phyloP scores from a whole-genome alignment of 2,888 invertebrate genomes.

The Baccha elongata region DNA sequence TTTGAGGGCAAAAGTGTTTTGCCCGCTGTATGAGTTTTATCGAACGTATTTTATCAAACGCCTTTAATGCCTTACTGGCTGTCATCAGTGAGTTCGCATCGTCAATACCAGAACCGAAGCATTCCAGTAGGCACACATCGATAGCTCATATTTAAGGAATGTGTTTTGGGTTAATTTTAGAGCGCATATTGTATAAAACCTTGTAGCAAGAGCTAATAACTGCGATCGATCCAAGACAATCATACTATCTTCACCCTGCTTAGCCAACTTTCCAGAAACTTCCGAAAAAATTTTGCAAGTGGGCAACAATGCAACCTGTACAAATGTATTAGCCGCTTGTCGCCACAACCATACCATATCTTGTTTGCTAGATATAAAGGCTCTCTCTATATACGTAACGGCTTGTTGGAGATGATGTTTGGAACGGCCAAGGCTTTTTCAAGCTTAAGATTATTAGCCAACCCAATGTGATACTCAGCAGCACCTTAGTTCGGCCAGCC shows the following conservation, averaged over 20 bases:
- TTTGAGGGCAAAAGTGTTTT: slow-evolving; percentile 88
- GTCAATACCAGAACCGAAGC: slow-evolving; percentile 83
- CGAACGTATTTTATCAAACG: slow-evolving; percentile 81
- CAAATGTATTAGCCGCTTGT: slow-evolving; percentile 87
- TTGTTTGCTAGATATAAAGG: slow-evolving; percentile 80
- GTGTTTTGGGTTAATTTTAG: slow-evolving; percentile 84
- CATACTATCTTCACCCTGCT: slow-evolving; percentile 79
- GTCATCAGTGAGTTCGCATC: slow-evolving; percentile 87
- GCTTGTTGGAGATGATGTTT: slow-evolving; percentile 89
- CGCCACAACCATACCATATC: slow-evolving; percentile 89
- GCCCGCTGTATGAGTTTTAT: slow-evolving; percentile 87
- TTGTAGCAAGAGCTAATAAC: slow-evolving; percentile 85
- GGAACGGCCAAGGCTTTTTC: slow-evolving; percentile 88
- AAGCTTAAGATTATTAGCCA: slow-evolving; percentile 86
- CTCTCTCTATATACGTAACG: slow-evolving; percentile 83
- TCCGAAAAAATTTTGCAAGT: slow-evolving; percentile 83
- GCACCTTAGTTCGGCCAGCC: slow-evolving; percentile 91
- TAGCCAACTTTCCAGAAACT: slow-evolving; percentile 83
- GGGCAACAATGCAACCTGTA: slow-evolving; percentile 85
- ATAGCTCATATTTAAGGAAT: slow-evolving; percentile 89
- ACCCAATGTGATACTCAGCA: slow-evolving; percentile 89
- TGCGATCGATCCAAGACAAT: slow-evolving; percentile 83
- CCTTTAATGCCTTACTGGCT: slow-evolving; percentile 82
- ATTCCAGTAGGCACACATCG: slow-evolving; percentile 86
- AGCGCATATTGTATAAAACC: slow-evolving; percentile 83